These are phyloP conservation scores for Karalla daura DNA, from an alignment of 2,797 vertebrate genomes.

Conservation along the genomic window DNA sequence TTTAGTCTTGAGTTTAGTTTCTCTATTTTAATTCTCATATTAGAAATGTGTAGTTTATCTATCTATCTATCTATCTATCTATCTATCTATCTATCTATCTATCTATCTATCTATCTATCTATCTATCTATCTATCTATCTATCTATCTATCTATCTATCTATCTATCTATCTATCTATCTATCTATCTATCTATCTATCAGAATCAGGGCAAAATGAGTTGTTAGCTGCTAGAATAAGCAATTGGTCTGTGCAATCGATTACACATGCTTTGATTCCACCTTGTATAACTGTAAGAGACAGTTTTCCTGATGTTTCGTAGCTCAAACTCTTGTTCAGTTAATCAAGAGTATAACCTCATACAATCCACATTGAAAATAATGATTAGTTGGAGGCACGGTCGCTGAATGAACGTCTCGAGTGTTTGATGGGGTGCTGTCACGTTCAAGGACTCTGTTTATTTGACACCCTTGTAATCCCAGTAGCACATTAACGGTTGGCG, in stretches of 20 bases:
- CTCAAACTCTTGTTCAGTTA: background rate
- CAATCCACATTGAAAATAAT: background rate
- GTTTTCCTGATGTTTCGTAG: background rate
- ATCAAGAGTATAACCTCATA: slow-evolving; percentile 4
- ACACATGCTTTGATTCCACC: background rate
- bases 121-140: too few species aligned
- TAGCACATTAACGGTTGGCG: slow-evolving; percentile 39
- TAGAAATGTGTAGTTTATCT: too few species aligned
- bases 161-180: too few species aligned
- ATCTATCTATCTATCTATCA: too few species aligned
- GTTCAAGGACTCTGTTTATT: slow-evolving; percentile 13
- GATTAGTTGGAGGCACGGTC: background rate
- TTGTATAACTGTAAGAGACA: background rate
- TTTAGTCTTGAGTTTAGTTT: too few species aligned
- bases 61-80: too few species aligned
- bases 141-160: too few species aligned
- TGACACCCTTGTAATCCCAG: slow-evolving; percentile 47
- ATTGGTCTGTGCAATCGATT: too few species aligned
- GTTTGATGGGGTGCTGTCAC: slow-evolving; percentile 15
- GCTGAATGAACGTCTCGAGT: background rate
- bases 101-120: too few species aligned
- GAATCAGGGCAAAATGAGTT: too few species aligned
- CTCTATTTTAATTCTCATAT: too few species aligned
- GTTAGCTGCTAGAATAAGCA: background rate
- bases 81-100: too few species aligned